A percentile compares a stretch with the other conserved stretches of the same genome.
These are phyloP conservation scores for Chanos chanos DNA, from an alignment of 2,797 vertebrate genomes.

Conservation along the genomic window DNA sequence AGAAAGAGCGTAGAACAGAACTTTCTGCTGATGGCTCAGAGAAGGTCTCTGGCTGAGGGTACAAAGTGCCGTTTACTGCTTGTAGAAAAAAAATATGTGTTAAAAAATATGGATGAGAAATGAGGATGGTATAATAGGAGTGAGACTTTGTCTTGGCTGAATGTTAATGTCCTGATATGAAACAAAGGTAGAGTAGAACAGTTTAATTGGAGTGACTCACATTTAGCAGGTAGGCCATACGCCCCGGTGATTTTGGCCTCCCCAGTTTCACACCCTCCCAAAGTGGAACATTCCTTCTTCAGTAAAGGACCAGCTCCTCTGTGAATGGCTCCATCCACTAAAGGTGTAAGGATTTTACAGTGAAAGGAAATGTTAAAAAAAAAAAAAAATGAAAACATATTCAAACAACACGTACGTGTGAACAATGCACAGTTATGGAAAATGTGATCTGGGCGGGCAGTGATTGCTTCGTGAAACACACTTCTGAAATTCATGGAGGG, in stretches of 20 bases:
- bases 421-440: background rate
- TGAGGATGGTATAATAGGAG: background rate
- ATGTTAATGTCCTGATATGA: background rate
- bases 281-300: constrained; percentile 78
- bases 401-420: background rate
- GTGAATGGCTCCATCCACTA: constrained; percentile 90
- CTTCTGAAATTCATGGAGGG: too few species aligned
- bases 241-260: constrained; percentile 85
- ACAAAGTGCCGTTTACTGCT: too few species aligned
- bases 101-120: too few species aligned
- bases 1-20: constrained; percentile 20
- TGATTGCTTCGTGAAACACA: too few species aligned
- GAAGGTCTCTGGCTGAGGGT: too few species aligned
- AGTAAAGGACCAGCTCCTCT: constrained; percentile 78
- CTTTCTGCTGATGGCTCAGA: constrained; percentile 13
- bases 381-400: background rate
- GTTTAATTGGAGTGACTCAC: constrained; percentile 66
- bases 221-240: constrained; percentile 84
- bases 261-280: constrained; percentile 81
- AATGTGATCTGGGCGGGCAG: background rate
- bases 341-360: background rate
- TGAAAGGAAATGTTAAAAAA: background rate
- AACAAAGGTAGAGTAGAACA: background rate
- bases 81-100: too few species aligned
- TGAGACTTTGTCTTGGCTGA: background rate